These are phyloP conservation scores for Hestina assimilis DNA, from an alignment of 1,140 invertebrate genomes.

Conservation along the genomic window DNA sequence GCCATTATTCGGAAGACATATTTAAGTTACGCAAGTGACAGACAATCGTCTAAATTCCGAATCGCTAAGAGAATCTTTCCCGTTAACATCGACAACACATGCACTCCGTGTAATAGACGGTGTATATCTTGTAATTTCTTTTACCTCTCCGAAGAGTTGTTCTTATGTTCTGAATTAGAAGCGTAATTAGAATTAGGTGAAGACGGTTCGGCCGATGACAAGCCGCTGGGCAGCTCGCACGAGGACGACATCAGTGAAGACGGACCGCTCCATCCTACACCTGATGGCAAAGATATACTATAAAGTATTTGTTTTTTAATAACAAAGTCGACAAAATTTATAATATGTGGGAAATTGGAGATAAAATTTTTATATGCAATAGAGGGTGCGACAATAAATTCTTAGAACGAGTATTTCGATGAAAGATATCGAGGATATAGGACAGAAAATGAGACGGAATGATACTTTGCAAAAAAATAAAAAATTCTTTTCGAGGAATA, in stretches of 20 bases:
- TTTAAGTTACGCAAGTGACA: slow-evolving; percentile 23
- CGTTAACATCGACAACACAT: slow-evolving; percentile 17
- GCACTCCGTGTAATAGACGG: background rate
- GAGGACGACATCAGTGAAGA: slow-evolving; percentile 79
- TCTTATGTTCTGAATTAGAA: slow-evolving; percentile 52
- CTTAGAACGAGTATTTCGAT: no score
- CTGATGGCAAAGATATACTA: slow-evolving; percentile 34
- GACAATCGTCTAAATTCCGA: slow-evolving; percentile 13
- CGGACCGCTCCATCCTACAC: slow-evolving; percentile 81
- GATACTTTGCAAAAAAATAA: no score
- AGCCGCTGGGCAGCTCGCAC: slow-evolving; percentile 65
- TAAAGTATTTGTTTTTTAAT: no score
- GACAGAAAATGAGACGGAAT: no score
- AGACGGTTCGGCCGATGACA: slow-evolving; percentile 71
- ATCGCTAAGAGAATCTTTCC: slow-evolving; percentile 6
- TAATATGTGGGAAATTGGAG: no score
- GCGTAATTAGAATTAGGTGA: slow-evolving; percentile 71
- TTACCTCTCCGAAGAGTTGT: slow-evolving; percentile 39
- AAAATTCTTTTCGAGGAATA: no score
- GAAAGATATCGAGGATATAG: no score
- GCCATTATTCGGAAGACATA: slow-evolving; percentile 23
- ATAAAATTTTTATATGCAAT: no score
- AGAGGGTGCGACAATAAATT: no score
- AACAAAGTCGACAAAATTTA: no score
- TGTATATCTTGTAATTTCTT: background rate